A percentile compares a stretch with the other conserved stretches of the same genome.
Conservation (phyloP, 1,140 invertebrate genomes). For the Lordiphosa clarofinis region DNA sequence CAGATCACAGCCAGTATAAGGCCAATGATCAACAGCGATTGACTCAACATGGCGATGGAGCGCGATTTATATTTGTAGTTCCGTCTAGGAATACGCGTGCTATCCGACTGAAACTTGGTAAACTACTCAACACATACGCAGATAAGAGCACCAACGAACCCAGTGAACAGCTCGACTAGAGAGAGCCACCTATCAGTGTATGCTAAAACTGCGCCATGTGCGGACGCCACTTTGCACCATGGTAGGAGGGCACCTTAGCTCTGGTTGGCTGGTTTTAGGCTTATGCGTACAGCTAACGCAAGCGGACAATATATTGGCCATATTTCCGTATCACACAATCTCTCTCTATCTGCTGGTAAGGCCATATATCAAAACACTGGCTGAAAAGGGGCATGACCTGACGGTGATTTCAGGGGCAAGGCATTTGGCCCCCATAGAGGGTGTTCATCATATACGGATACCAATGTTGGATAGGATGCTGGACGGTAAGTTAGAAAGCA, state of each 20-base stretch:
- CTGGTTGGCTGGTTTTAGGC: constrained; percentile 14
- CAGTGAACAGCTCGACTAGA: neutral
- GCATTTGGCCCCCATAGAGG: constrained; percentile 34
- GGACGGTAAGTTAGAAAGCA: constrained; percentile 17
- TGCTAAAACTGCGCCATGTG: constrained; percentile 30
- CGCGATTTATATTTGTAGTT: neutral
- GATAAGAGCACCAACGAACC: constrained; percentile 24
- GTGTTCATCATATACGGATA: constrained; percentile 46
- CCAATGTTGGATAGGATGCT: constrained; percentile 15
- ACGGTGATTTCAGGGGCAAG: constrained; percentile 34
- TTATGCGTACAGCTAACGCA: constrained; percentile 5
- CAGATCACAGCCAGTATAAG: neutral
- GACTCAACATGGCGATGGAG: constrained; percentile 12
- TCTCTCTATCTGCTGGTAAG: constrained; percentile 33
- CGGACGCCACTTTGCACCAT: constrained; percentile 23
- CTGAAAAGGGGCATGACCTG: constrained; percentile 36
- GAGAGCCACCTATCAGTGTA: constrained; percentile 17
- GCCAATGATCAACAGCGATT: neutral
- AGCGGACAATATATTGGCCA: constrained; percentile 49
- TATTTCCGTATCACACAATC: constrained; percentile 35
- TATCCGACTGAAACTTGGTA: constrained; percentile 1
- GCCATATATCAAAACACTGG: constrained; percentile 33
- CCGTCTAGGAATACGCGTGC: neutral
- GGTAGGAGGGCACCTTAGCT: constrained; percentile 11
- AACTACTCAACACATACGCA: neutral